Percentiles rank a stretch among this genome's conserved stretches.
phyloP scores from a whole-genome alignment of 2,888 invertebrate genomes.

The Dryomyza anilis region DNA sequence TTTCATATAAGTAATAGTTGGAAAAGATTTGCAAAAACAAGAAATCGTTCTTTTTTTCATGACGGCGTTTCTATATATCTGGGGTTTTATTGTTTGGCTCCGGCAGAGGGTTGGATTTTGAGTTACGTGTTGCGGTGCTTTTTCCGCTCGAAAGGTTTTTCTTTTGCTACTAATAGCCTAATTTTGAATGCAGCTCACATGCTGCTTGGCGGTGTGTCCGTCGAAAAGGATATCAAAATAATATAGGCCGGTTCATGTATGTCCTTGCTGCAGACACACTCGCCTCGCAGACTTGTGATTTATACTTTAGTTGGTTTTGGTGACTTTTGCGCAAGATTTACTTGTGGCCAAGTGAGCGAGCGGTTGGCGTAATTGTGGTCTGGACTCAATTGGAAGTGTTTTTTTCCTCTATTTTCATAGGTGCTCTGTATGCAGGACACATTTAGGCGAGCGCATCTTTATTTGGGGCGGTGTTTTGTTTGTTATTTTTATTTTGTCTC shows the following conservation, averaged over 20 bases:
- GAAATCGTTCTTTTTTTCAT: background rate
- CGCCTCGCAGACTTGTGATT: background rate
- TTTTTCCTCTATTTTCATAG: background rate
- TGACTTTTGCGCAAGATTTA: background rate
- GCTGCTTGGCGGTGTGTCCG: background rate
- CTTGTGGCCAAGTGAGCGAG: background rate
- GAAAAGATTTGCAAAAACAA: background rate
- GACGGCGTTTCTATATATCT: background rate
- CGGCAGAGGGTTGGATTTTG: slow-evolving; percentile 2
- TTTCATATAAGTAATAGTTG: too few species aligned
- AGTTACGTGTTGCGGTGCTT: slow-evolving; percentile 12
- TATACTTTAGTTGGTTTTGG: background rate
- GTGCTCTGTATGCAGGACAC: background rate
- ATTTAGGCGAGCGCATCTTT: background rate
- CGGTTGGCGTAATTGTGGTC: background rate
- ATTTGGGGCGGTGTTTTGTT: background rate
- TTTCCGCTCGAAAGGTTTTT: slow-evolving; percentile 5
- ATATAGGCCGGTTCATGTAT: too few species aligned
- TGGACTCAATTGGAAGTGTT: background rate
- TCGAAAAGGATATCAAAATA: background rate
- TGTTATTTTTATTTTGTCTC: background rate
- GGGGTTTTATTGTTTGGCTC: background rate
- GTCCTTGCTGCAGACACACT: background rate
- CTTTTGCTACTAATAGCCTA: background rate
- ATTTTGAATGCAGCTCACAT: slow-evolving; percentile 17